These are phyloP conservation scores for Poeciliopsis retropinna DNA, from an alignment of 2,113 vertebrate species.

Conservation along the genomic window DNA sequence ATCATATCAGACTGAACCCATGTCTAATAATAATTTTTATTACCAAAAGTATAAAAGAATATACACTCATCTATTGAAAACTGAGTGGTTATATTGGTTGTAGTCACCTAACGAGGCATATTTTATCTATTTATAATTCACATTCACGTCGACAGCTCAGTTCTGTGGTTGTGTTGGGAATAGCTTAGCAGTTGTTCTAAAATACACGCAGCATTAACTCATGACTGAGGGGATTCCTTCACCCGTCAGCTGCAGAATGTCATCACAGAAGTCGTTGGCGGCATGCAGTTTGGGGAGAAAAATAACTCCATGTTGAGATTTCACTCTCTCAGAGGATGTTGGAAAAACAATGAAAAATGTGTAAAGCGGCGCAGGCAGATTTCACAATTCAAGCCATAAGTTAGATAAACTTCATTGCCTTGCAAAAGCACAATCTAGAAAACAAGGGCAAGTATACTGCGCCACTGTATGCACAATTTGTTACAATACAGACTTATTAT, in stretches of 20 bases:
- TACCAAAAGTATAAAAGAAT: too few species aligned
- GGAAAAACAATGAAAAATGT: constrained; percentile 30
- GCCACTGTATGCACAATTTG: too few species aligned
- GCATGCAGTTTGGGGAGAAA: constrained; percentile 29
- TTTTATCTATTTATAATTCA: too few species aligned
- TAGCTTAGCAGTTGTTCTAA: neutral
- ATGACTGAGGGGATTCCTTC: constrained; percentile 13
- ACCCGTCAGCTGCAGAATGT: constrained; percentile 29
- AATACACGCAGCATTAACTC: constrained; percentile 36
- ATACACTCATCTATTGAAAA: too few species aligned
- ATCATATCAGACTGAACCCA: constrained; percentile 17
- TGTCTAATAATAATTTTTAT: neutral
- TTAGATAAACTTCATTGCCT: too few species aligned
- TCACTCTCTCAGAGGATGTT: constrained; percentile 5
- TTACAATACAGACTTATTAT: too few species aligned
- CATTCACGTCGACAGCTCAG: constrained; percentile 21
- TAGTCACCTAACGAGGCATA: too few species aligned
- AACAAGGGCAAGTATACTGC: too few species aligned
- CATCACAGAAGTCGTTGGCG: constrained; percentile 17
- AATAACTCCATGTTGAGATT: constrained; percentile 41
- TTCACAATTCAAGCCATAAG: too few species aligned
- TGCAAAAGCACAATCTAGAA: too few species aligned
- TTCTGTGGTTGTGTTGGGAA: constrained; percentile 11
- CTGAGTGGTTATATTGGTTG: too few species aligned
- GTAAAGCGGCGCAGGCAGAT: neutral